Conservation (phyloP, 1,140 invertebrate species). For the Megalopta genalis region DNA sequence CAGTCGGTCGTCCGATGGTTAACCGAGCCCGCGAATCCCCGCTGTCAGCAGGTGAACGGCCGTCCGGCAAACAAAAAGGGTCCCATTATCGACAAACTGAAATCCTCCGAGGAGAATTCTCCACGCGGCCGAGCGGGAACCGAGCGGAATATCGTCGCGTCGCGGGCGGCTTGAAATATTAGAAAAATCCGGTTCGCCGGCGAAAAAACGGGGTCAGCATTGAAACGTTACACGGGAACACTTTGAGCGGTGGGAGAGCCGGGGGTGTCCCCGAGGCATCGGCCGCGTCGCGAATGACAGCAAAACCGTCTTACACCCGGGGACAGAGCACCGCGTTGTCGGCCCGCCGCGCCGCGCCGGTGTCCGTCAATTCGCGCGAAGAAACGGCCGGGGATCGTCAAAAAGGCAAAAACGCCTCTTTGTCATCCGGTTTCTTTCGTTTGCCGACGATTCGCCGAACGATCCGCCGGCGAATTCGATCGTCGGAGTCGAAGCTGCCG, state of each 20-base stretch:
- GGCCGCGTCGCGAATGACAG: not conserved
- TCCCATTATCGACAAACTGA: too few species aligned
- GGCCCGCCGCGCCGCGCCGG: too few species aligned
- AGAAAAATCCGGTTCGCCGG: slow-evolving; percentile 1
- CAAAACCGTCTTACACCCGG: not conserved
- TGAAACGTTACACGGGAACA: slow-evolving; percentile 14
- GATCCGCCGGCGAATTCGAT: not conserved
- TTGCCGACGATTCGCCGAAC: not conserved
- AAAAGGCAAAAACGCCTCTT: slow-evolving; percentile 36
- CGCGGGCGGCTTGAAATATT: slow-evolving; percentile 13
- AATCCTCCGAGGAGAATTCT: not conserved
- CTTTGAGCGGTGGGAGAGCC: slow-evolving; percentile 4
- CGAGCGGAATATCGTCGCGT: not conserved
- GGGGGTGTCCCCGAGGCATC: slow-evolving; percentile 1
- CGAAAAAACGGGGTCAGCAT: not conserved
- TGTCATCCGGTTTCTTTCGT: slow-evolving; percentile 29
- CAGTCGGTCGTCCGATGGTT: too few species aligned
- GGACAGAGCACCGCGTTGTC: not conserved
- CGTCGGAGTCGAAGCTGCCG: too few species aligned
- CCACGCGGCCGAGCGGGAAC: not conserved
- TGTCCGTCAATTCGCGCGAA: slow-evolving; percentile 23
- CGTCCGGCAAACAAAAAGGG: too few species aligned
- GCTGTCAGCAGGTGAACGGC: too few species aligned
- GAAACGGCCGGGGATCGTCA: slow-evolving; percentile 13
- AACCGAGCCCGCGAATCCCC: too few species aligned